Percentiles rank a stretch among this genome's conserved stretches.
Evolutionary conservation across 1,140 invertebrate genomes (phyloP).

Genomic region (Telenomus remus): DNA sequence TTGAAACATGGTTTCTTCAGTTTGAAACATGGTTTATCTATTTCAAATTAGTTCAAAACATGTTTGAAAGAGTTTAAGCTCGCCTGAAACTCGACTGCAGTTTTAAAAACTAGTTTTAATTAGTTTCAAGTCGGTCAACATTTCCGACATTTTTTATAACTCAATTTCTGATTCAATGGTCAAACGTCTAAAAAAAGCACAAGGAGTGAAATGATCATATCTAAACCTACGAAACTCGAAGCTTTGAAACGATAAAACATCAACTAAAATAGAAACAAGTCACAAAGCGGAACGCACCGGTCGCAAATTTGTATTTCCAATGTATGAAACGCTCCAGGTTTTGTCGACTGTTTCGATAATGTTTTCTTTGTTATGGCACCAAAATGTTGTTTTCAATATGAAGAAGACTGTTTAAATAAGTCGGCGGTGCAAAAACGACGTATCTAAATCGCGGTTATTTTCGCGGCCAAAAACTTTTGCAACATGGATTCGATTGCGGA

Average conservation of each 20-base stretch:
- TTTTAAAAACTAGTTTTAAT: no score
- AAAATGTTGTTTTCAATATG: no score
- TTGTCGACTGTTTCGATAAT: neutral
- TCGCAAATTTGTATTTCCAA: neutral
- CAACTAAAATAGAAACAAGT: neutral
- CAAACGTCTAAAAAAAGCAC: no score
- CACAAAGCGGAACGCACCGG: neutral
- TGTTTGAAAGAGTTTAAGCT: no score
- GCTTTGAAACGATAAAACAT: neutral
- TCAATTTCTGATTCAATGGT: no score
- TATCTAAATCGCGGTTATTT: neutral
- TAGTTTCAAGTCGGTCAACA: no score
- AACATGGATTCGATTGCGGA: constrained; percentile 18
- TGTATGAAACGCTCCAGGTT: neutral
- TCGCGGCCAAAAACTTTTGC: constrained; percentile 2
- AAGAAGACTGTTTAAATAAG: neutral
- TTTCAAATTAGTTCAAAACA: no score
- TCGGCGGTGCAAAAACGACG: neutral
- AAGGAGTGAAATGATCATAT: neutral
- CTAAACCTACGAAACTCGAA: neutral
- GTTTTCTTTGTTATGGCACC: no score
- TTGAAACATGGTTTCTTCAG: no score
- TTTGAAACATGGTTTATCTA: no score
- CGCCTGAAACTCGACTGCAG: no score
- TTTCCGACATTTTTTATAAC: no score